phyloP scores from a whole-genome alignment of 2,888 invertebrate genomes.

The Trisateles emortualis region DNA sequence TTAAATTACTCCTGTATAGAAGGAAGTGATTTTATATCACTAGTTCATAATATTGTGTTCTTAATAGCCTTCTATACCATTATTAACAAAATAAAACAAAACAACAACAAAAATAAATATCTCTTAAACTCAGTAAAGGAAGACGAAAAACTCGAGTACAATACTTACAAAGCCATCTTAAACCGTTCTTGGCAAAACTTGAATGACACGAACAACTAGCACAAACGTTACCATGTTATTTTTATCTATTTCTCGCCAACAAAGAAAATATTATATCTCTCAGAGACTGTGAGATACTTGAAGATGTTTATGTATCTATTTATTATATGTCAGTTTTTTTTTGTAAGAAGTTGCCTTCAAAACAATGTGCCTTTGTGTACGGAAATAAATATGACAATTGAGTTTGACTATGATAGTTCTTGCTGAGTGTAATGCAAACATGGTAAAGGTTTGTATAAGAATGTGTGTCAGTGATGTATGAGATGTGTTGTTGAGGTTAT shows the following conservation, averaged over 20 bases:
- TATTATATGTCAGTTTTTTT: constrained; percentile 37
- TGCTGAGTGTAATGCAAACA: constrained; percentile 33
- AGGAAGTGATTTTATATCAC: too few relatives aligned
- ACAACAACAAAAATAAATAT: background rate
- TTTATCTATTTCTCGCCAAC: constrained; percentile 34
- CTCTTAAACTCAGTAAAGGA: background rate
- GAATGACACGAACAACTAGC: constrained; percentile 19
- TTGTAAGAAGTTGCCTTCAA: constrained; percentile 37
- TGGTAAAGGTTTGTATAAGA: constrained; percentile 6
- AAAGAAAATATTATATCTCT: constrained; percentile 34
- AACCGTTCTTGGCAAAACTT: constrained; percentile 22
- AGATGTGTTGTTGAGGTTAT: constrained; percentile 10
- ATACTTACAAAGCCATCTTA: constrained; percentile 19
- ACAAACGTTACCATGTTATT: constrained; percentile 30
- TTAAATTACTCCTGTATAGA: too few relatives aligned
- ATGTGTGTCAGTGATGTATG: constrained; percentile 16
- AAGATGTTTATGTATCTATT: constrained; percentile 45
- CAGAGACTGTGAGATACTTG: constrained; percentile 36
- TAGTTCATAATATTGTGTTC: too few relatives aligned
- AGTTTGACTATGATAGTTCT: constrained; percentile 22
- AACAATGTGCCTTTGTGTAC: constrained; percentile 32
- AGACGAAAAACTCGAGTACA: constrained; percentile 1
- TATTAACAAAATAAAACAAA: background rate
- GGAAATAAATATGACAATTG: constrained; percentile 35
- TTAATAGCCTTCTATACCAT: too few relatives aligned